Conservation (phyloP, 2,797 vertebrate species). For the Calcarius lapponicus region DNA sequence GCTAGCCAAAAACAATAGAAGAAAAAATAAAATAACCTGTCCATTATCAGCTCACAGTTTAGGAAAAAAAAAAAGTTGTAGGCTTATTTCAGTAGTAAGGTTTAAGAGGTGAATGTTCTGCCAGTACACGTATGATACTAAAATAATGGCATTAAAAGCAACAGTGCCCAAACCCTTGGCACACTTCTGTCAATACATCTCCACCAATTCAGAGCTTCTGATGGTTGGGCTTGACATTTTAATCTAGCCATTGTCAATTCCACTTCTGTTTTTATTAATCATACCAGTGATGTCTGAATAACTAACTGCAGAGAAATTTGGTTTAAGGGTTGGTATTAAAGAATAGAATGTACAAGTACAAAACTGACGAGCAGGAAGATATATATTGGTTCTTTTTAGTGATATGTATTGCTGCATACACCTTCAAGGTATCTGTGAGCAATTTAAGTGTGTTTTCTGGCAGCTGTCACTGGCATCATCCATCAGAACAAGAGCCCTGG, state of each 20-base stretch:
- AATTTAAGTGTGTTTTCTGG: conserved; percentile 56
- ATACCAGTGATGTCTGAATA: conserved; percentile 7
- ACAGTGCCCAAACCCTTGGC: neutral
- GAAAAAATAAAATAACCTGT: neutral
- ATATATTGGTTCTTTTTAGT: conserved; percentile 19
- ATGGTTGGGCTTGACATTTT: neutral
- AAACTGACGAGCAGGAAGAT: neutral
- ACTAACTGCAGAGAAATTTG: conserved; percentile 35
- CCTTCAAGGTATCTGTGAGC: conserved; percentile 64
- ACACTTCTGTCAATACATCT: neutral
- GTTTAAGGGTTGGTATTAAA: conserved; percentile 48
- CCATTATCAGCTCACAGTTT: neutral
- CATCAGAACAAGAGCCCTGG: conserved; percentile 47
- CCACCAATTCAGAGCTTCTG: neutral
- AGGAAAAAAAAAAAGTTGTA: too few relatives aligned
- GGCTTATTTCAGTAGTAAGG: neutral
- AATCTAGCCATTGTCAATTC: conserved; percentile 39
- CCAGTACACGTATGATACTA: neutral
- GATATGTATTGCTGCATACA: conserved; percentile 33
- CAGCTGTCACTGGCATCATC: conserved; percentile 67
- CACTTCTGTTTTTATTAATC: conserved; percentile 46
- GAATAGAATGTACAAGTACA: conserved; percentile 8
- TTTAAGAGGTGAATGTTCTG: neutral
- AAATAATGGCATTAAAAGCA: neutral
- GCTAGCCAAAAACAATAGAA: neutral